Base-by-base conservation (phyloP, 2,888 invertebrate genomes). In the Amblyteles armatorius region DNA sequence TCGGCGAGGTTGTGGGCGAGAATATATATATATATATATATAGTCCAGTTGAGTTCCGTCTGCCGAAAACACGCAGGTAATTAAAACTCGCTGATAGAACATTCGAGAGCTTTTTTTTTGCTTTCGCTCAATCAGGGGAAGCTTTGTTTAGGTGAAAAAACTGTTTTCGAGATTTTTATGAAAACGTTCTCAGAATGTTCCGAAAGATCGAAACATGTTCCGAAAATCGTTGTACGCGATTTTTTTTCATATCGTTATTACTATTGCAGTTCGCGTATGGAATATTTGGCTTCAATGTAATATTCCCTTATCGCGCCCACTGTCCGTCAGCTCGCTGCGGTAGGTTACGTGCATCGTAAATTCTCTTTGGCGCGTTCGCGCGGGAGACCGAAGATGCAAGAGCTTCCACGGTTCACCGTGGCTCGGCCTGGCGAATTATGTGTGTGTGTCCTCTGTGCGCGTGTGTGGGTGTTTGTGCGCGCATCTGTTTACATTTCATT, bases 401-500 rank as follows among this genome's bases (percentile, higher is more conserved):
- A 63, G 44, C 76, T 44, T 11, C 55, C 57, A 48, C 19, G 50
- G 63, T 50, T 63, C 16, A 65, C 40, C 57, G 60, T 40, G 52
- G 65, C 71, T 57, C 36, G 68, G 55, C 22, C 33, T 50, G 36
- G 65, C 50, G 22, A 55, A 40, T 40, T 65, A 33, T 40, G 50
- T 52, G 33, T 44, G 57, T 9, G 9, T 36, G 36, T 9, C n/a
- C n/a, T n/a, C 1, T 9, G 36, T 9, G 36, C 1, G 7, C 2
- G 9, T 36, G 36, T 1, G 44, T 3, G 44, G 2, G 22, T 3
- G 22, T 68, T 19, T 55, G 33, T 71, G 33, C n/a, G 26, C 50
- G 33, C 60, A 79, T 52, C 72, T 79, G 79, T 72, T 72, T 79
- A 79, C 79, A 79, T 79, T 79, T 79, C 79, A 79, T 79, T 63